Evolutionary conservation across 2,888 invertebrate species (phyloP), one percentile per base, ranked within the genome.

Genomic region (Drosophila melanosoma): DNA sequence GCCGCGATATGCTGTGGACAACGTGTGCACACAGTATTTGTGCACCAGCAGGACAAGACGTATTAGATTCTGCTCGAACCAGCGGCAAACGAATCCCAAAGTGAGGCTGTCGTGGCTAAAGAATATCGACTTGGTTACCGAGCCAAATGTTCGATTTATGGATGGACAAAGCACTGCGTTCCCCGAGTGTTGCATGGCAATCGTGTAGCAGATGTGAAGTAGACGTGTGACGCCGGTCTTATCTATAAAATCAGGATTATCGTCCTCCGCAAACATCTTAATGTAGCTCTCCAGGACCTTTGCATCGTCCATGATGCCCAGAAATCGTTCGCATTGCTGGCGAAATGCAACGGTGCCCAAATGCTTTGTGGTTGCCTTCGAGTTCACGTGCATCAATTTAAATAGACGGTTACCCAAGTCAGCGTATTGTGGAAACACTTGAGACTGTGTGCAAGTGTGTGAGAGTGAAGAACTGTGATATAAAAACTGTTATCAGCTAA

Each of bases 11-110:
- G 94, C 94, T 8, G 95, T 95, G 4, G 93, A 92, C 0, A 93
- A 83, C 29, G 92, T 92, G 64, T 93, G 93, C 5, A 93, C 89
- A 60, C 92, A 92, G 82, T 83, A 96, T 92, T 96, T 95, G 92
- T 98, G 97, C 32, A 97, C 94, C 4, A 97, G 96, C 66, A 96
- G 94, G 49, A 97, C 94, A 49, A 97, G 94, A 51, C 97, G 94
- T 48, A 96, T 96, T 71, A 96, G 96, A 93, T 98, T 96, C 76
- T 96, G 95, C 86, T 95, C 95, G 32, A 97, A 94, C 97, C 97
- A 98, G 91, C 97, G 96, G 60, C 95, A 95, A 69, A 97, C 96
- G 91, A 95, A 97, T 69, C 96, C 96, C 29, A 95, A 94, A 59
- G 96, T 96, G 79, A 97, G 94, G 56, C 94, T 94, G 70, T 95